Percentiles rank a stretch among this genome's conserved stretches.
Evolutionary conservation across 2,888 invertebrate genomes (phyloP).

Genomic region (Mycalesis mineus): DNA sequence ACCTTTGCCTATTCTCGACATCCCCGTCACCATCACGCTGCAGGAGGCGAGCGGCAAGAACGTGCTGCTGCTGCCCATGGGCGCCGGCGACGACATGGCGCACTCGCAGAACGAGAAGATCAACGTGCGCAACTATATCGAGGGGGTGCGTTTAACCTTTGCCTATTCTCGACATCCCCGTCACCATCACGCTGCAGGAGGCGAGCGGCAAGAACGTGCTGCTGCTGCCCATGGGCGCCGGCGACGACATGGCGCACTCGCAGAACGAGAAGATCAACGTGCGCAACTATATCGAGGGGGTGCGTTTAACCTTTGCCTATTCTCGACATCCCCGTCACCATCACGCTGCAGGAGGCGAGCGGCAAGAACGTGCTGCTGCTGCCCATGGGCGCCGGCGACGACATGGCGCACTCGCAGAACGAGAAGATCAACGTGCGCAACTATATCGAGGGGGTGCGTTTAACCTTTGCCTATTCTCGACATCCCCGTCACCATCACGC

Average conservation of each 20-base stretch:
- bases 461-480: too few relatives aligned
- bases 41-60: slow-evolving; percentile 82
- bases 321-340: too few relatives aligned
- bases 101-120: slow-evolving; percentile 99
- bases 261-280: slow-evolving; percentile 98
- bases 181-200: not conserved
- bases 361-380: slow-evolving; percentile 95
- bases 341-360: not conserved
- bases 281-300: slow-evolving; percentile 95
- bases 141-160: slow-evolving; percentile 86
- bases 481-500: not conserved
- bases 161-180: too few relatives aligned
- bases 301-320: slow-evolving; percentile 75
- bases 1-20: too few relatives aligned
- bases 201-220: slow-evolving; percentile 90
- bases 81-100: slow-evolving; percentile 97
- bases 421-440: slow-evolving; percentile 96
- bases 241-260: slow-evolving; percentile 98
- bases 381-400: slow-evolving; percentile 96
- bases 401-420: slow-evolving; percentile 99
- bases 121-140: slow-evolving; percentile 93
- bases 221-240: slow-evolving; percentile 94
- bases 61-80: slow-evolving; percentile 96
- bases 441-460: slow-evolving; percentile 94
- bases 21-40: not conserved